A percentile compares a stretch with the other conserved stretches of the same genome.
Evolutionary conservation across 1,140 invertebrate species (phyloP).

Genomic region (Eumeta japonica): DNA sequence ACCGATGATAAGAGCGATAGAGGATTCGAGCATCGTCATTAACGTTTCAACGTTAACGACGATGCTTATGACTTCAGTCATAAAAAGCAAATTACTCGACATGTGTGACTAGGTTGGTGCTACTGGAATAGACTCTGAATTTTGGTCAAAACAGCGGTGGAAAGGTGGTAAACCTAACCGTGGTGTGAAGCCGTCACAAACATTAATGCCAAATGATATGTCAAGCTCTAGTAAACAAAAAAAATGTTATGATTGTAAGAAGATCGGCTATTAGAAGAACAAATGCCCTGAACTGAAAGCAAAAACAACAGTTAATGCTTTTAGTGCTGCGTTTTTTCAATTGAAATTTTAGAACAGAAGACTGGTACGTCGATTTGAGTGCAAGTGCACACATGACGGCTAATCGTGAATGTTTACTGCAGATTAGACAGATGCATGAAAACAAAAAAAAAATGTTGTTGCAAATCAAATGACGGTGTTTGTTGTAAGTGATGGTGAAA

Average conservation of each 20-base stretch:
- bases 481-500: slow-evolving; percentile 11
- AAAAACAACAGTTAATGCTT: slow-evolving; percentile 16
- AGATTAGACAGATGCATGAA: slow-evolving; percentile 9
- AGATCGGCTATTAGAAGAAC: slow-evolving; percentile 16
- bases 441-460: slow-evolving; percentile 15
- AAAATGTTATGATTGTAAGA: slow-evolving; percentile 18
- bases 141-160: slow-evolving; percentile 4
- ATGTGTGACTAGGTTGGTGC: slow-evolving; percentile 11
- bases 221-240: slow-evolving; percentile 7
- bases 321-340: slow-evolving; percentile 23
- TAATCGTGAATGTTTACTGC: slow-evolving; percentile 9
- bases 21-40: slow-evolving; percentile 8
- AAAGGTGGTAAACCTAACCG: not conserved
- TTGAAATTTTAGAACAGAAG: slow-evolving; percentile 12
- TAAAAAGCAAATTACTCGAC: slow-evolving; percentile 20
- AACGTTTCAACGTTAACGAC: no score
- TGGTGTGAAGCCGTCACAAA: no score
- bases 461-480: slow-evolving; percentile 14
- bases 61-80: no score
- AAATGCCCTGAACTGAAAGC: slow-evolving; percentile 16
- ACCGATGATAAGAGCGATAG: slow-evolving; percentile 11
- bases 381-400: slow-evolving; percentile 23
- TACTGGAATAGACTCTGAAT: slow-evolving; percentile 3
- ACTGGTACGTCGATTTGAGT: slow-evolving; percentile 29
- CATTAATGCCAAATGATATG: no score